Evolutionary conservation across 2,888 invertebrate species (phyloP).

Genomic region (Pseudolycoriella hygida): DNA sequence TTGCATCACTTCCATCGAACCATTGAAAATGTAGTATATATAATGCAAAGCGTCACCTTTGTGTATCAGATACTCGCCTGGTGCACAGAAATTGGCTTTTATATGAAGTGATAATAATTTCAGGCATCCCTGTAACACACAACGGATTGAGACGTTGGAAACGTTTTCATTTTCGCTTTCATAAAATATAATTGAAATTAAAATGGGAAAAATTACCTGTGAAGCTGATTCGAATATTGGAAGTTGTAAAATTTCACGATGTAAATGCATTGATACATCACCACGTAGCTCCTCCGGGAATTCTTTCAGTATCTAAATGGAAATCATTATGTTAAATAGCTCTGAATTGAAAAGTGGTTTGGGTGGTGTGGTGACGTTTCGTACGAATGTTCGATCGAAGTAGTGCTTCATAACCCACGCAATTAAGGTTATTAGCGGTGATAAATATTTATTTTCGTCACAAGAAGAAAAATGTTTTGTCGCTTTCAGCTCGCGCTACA

Average conservation of each 20-base stretch:
- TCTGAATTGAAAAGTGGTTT: no score
- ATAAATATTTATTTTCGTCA: no score
- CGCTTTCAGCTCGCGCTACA: no score
- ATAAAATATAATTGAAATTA: neutral
- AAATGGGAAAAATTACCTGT: constrained; percentile 30
- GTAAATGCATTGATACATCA: constrained; percentile 89
- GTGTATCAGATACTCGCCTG: constrained; percentile 86
- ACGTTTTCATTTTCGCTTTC: no score
- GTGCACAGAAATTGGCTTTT: constrained; percentile 87
- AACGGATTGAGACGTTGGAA: no score
- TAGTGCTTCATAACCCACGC: no score
- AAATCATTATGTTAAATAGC: neutral
- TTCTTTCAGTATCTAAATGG: constrained; percentile 71
- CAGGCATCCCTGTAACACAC: constrained; percentile 59
- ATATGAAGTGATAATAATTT: constrained; percentile 85
- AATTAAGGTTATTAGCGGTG: no score
- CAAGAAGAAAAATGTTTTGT: no score
- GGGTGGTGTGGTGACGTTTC: no score
- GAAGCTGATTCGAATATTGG: constrained; percentile 91
- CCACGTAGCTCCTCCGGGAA: constrained; percentile 92
- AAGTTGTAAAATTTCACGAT: constrained; percentile 81
- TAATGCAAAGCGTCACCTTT: constrained; percentile 86
- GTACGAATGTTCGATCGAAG: no score
- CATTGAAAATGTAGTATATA: constrained; percentile 90
- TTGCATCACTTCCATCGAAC: constrained; percentile 94